Percentiles rank a stretch among this genome's conserved stretches.
Conservation (phyloP, 2,113 vertebrate species). For the Leptobrachium ailaonicum region DNA sequence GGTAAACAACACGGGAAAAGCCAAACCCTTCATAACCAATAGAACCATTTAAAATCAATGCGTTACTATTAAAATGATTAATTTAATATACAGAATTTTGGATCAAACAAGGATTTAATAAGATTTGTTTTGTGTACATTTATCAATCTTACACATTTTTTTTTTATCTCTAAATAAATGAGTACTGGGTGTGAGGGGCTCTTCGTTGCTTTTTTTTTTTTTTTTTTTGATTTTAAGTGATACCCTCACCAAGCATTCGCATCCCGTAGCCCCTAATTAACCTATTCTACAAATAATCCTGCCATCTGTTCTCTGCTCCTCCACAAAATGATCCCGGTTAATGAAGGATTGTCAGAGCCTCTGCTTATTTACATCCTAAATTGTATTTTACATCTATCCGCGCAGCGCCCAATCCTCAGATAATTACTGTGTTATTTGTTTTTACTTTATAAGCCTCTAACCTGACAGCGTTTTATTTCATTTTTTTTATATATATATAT, state of each 20-base stretch:
- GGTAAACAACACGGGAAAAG: no score
- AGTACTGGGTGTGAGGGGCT: no score
- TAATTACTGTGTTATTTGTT: conserved; percentile 43
- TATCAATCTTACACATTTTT: no score
- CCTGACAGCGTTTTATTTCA: conserved; percentile 17
- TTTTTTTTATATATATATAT: no score
- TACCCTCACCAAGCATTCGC: conserved; percentile 4
- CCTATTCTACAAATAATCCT: conserved; percentile 18
- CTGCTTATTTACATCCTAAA: conserved; percentile 39
- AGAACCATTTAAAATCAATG: no score
- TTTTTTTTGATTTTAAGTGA: background rate
- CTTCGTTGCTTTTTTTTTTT: background rate
- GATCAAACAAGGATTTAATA: no score
- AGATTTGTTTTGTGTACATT: no score
- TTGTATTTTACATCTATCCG: conserved; percentile 31
- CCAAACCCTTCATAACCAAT: no score
- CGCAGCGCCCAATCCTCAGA: background rate
- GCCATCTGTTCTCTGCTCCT: conserved; percentile 36
- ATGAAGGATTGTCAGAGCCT: conserved; percentile 26
- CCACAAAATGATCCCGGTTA: conserved; percentile 16
- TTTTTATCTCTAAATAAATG: no score
- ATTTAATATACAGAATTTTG: no score
- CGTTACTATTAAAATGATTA: no score
- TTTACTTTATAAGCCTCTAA: conserved; percentile 35
- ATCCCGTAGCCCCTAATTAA: conserved; percentile 28